phyloP scores from a whole-genome alignment of 2,113 vertebrate species.

The Spilogale gracilis region DNA sequence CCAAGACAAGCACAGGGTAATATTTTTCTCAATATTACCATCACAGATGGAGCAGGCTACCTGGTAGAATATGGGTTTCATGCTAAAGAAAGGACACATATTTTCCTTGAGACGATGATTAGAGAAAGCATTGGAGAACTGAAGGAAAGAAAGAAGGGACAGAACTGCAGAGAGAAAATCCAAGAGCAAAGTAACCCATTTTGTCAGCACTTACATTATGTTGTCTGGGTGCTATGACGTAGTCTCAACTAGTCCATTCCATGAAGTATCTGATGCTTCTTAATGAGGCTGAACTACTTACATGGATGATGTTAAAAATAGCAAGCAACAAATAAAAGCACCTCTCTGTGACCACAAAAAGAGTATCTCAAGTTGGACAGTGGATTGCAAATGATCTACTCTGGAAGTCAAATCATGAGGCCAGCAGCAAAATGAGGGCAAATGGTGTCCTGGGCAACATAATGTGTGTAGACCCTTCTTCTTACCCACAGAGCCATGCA shows the following conservation, averaged over 20 bases:
- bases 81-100: neutral
- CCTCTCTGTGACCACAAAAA: neutral
- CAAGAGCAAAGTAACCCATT: neutral
- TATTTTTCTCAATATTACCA: neutral
- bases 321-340: neutral
- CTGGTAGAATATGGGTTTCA: neutral
- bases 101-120: neutral
- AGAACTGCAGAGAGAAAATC: neutral
- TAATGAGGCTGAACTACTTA: neutral
- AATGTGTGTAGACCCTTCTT: neutral
- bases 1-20: neutral
- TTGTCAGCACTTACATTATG: neutral
- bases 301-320: neutral
- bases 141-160: neutral
- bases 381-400: neutral
- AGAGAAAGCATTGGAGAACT: neutral
- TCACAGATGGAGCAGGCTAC: neutral
- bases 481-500: neutral
- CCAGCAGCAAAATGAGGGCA: neutral
- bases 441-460: neutral
- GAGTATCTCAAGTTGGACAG: neutral
- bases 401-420: neutral
- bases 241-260: neutral
- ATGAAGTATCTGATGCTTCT: neutral
- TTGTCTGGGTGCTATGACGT: neutral